phyloP scores from a whole-genome alignment of 2,797 vertebrate species.

The Etheostoma nigrum region DNA sequence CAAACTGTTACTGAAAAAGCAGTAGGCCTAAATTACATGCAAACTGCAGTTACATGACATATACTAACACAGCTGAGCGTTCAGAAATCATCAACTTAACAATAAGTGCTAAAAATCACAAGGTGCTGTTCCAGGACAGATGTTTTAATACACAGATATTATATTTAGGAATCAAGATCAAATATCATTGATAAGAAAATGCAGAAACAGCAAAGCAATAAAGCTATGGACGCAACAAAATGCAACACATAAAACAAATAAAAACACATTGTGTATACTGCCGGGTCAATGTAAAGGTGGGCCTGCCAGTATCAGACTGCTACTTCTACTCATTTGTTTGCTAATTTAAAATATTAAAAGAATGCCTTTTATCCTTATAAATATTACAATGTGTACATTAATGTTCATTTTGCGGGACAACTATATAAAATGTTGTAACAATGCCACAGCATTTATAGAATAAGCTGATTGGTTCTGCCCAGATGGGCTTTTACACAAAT shows the following conservation, averaged over 20 bases:
- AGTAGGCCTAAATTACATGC: too few relatives aligned
- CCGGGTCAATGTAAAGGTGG: slow-evolving; percentile 4
- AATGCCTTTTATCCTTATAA: not conserved
- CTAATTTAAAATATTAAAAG: not conserved
- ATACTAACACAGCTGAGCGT: too few relatives aligned
- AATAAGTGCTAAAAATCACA: not conserved
- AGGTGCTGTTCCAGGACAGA: not conserved
- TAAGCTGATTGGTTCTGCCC: not conserved
- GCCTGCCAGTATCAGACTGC: not conserved
- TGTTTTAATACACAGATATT: too few relatives aligned
- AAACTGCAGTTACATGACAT: not conserved
- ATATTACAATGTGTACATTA: not conserved
- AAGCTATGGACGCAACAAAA: not conserved
- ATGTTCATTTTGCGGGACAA: not conserved
- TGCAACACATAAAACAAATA: not conserved
- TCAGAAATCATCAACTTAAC: not conserved
- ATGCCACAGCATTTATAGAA: not conserved
- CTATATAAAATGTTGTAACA: not conserved
- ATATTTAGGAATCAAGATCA: not conserved
- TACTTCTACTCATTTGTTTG: not conserved
- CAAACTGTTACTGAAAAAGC: not conserved
- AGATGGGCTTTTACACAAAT: not conserved
- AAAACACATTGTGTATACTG: not conserved
- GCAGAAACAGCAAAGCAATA: not conserved
- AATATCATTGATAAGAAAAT: not conserved